Evolutionary conservation across 2,888 invertebrate genomes (phyloP), one percentile per base, ranked within the genome.

Genomic region (Elegia similella): DNA sequence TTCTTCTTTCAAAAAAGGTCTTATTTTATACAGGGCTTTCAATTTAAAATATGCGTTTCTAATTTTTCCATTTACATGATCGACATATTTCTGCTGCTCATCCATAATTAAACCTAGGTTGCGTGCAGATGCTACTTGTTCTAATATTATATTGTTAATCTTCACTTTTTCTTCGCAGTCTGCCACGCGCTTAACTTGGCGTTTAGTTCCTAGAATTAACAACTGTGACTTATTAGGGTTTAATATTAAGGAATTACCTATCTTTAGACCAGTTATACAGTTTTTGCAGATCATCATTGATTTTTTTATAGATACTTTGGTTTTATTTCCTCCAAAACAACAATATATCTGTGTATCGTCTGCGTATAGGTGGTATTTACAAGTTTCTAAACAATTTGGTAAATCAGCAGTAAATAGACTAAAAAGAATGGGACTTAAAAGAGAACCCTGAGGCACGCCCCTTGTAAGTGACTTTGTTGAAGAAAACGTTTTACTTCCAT

Each of bases 291-390:
- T 58, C 58, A 16, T 2, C 7, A 29, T 54, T 58, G 15, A 55
- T n/a, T 42, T 32, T 10, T 52, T 8, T 6, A 57, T 48, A 7
- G 55, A 38, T n/a, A 47, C 47, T 8, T 47, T 6, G 2, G 15
- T 17, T 13, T 47, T 13, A 12, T 16, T 42, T 13, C 13, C 7
- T n/a, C n/a, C 7, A 38, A 55, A 55, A 1, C 47, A 55, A 8
- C 47, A 44, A 34, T 47, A 55, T 8, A 55, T 38, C 15, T 59
- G 62, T 6, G 56, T 58, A n/a, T 59, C 59, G 13, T 59, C 58
- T 0, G 59, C 62, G 43, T 60, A 62, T 6, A 62, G 15, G 34
- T 60, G 60, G 43, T 56, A 53, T 2, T 52, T 60, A 46, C 62
- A 60, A 1, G 16, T 16, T 29, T 59, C 47, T 17, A 62, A 56